A percentile compares a stretch with the other conserved stretches of the same genome.
Evolutionary conservation across 2,113 vertebrate species (phyloP).

Genomic region (Sinocyclocheilus maitianheensis): DNA sequence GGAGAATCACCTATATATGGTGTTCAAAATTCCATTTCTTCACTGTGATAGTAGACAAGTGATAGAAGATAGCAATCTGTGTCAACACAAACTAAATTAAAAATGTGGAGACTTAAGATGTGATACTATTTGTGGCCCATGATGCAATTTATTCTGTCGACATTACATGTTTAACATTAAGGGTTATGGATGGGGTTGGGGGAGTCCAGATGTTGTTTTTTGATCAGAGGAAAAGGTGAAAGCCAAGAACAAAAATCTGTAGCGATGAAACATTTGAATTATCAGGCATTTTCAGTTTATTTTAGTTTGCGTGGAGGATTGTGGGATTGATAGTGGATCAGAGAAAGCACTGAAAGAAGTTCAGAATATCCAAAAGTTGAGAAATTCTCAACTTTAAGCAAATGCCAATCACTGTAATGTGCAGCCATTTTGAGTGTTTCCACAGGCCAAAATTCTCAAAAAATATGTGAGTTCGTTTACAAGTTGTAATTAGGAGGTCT

Average conservation of each 20-base stretch:
- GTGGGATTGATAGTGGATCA: background rate
- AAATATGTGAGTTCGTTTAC: no score
- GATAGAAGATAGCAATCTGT: constrained; percentile 83
- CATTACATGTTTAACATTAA: constrained; percentile 75
- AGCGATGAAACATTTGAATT: no score
- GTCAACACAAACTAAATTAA: constrained; percentile 87
- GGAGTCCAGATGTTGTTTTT: constrained; percentile 43
- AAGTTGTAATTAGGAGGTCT: no score
- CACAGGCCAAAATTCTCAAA: no score
- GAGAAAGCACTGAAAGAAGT: background rate
- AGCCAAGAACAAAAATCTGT: constrained; percentile 31
- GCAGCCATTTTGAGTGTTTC: background rate
- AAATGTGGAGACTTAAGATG: constrained; percentile 70
- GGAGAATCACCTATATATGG: constrained; percentile 70
- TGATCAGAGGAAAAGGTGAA: constrained; percentile 59
- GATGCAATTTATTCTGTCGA: constrained; percentile 80
- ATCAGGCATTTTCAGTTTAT: background rate
- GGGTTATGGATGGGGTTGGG: constrained; percentile 60
- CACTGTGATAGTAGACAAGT: constrained; percentile 76
- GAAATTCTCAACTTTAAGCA: background rate
- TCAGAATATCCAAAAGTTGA: background rate
- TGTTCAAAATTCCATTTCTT: constrained; percentile 78
- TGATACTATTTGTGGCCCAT: constrained; percentile 77
- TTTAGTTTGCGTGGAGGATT: background rate
- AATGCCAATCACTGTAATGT: no score